Base-by-base conservation (phyloP, 2,888 invertebrate genomes). In the Clitarchus hookeri region DNA sequence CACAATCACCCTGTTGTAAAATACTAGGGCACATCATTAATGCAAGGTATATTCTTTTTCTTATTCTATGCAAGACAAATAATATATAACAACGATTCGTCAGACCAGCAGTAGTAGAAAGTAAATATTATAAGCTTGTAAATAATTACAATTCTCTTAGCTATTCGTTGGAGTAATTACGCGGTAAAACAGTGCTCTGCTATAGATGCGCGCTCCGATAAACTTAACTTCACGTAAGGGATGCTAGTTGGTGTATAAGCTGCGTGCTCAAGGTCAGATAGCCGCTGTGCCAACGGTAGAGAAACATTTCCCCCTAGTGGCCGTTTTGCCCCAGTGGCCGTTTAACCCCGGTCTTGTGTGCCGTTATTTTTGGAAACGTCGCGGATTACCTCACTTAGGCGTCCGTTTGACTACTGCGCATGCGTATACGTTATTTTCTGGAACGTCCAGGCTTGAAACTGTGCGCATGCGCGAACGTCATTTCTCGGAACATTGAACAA, bases 221-320 rank as follows among this genome's bases (percentile, higher is more conserved):
- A 65, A 12, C 65, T 8, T 1, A 36, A 82, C 36, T 11, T 44
- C 23, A 65, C 3, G n/a, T 8, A 19, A 11, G 1, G 65, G 65
- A 6, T 23, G n/a, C 65, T 65, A 19, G 65, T 23, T 16, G 3
- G n/a, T n/a, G 65, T 1, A n/a, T 1, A 23, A 65, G 65, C n/a
- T 65, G 11, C 26, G 36, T 16, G 44, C 44, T 82, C 9, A 82
- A 82, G 82, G 82, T 80, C 80, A 80, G 26, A 80, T 25, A 80
- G 80, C 27, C 0, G 23, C 44, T 36, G 27, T 82, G 19, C 82
- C 27, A 82, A 44, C 82, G 6, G 26, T 82, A 82, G 27, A 16
- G n/a, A 0, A 82, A 27, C 1, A 27, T n/a, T 16, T n/a, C 8
- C 13, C 2, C n/a, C 6, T n/a, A n/a, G 65, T n/a, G 65, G 8